A percentile compares a stretch with the other conserved stretches of the same genome.
phyloP scores from a whole-genome alignment of 2,113 vertebrate species.

The Saccopteryx bilineata region DNA sequence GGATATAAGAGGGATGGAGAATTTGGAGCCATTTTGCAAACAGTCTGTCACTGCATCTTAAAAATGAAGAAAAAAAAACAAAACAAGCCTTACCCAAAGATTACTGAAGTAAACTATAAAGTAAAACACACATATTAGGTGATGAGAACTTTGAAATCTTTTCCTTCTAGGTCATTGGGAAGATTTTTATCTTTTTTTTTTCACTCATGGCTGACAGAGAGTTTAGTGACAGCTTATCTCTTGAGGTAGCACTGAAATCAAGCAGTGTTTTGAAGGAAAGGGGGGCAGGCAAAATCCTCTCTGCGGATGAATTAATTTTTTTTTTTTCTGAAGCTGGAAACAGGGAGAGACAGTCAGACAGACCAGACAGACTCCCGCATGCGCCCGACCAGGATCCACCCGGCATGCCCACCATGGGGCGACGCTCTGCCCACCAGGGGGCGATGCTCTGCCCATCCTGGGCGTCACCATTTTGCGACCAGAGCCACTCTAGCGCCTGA shows the following conservation, averaged over 20 bases:
- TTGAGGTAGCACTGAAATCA: not conserved
- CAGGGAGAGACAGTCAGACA: too few relatives aligned
- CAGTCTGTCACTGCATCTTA: not conserved
- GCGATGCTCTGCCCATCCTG: too few relatives aligned
- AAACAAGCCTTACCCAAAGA: not conserved
- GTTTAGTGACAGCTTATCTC: not conserved
- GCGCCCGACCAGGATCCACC: too few relatives aligned
- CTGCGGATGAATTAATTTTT: not conserved
- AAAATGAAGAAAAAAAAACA: constrained; percentile 8
- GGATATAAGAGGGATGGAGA: not conserved
- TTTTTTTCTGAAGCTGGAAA: too few relatives aligned
- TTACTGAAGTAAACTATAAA: constrained; percentile 33
- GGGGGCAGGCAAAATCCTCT: not conserved
- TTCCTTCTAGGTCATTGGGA: not conserved
- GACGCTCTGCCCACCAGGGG: too few relatives aligned
- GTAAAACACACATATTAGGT: not conserved
- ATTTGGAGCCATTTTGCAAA: not conserved
- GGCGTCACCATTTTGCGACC: too few relatives aligned
- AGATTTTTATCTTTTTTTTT: not conserved
- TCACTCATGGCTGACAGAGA: not conserved
- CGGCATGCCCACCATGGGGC: too few relatives aligned
- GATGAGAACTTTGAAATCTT: constrained; percentile 11
- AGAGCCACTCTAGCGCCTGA: too few relatives aligned
- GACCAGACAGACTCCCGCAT: too few relatives aligned
- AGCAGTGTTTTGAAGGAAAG: not conserved